Base-by-base conservation (phyloP, 2,888 invertebrate genomes). In the Cataglyphis livida region DNA sequence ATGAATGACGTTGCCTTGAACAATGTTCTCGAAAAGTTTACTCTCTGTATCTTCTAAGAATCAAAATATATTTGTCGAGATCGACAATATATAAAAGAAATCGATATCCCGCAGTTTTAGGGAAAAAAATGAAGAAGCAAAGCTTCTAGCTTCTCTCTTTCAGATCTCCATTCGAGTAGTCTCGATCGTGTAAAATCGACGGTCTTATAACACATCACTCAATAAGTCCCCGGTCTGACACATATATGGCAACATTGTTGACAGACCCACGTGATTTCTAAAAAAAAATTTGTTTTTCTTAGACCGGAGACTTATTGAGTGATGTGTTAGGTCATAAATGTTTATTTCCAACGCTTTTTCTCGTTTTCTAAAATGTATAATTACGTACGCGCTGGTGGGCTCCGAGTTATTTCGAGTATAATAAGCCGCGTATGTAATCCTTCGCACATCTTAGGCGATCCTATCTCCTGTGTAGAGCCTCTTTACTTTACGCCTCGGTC, bases 401-500 rank as follows among this genome's bases (percentile, higher is more conserved):
- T 35, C 10, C 32, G 15, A 32, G 73, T 57, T 78, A 78, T 78
- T 71, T 70, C 73, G 41, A 78, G 41, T 41, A n/a, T n/a, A 70
- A 71, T 54, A 71, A 76, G 54, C 54, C 54, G 48, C 48, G 44
- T 51, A 71, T 18, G 57, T 41, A 44, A 78, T 41, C 28, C 76
- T 57, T 76, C 54, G 54, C 6, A 48, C 28, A 28, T 71, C 35
- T 64, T 25, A 44, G 28, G 12, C 25, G 1, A 51, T n/a, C 28
- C 18, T 48, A 15, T 65, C 44, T 10, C 25, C 44, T 25, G 12
- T 32, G 7, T 6, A n/a, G 51, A 21, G 44, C 3, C n/a, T n/a
- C 41, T 57, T 57, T 57, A 28, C 57, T 51, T 41, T 57, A 9
- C 35, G 12, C 18, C 25, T 51, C 15, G 64, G 64, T 32, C 51